Evolutionary conservation across 2,797 vertebrate genomes (phyloP), one percentile per base, ranked within the genome.

Genomic region (Morus bassanus): DNA sequence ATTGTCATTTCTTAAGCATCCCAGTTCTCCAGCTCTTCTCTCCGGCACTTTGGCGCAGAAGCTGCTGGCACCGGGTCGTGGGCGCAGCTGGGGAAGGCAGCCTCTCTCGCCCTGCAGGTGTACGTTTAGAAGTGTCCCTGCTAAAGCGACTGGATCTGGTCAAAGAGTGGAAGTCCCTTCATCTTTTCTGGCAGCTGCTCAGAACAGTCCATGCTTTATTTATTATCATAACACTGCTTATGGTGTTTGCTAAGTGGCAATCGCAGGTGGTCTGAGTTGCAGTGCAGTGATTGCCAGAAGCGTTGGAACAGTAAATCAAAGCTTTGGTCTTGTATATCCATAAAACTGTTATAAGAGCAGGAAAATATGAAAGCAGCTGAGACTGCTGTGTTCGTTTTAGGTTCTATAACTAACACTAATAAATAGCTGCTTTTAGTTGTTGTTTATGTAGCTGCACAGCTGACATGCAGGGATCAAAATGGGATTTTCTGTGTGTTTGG

Each of bases 81-180:
- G 51, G 64, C 6, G 11, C 68, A 68, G 68, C 14, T 7, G 3
- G 56, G 57, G 50, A 51, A 18, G 17, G 61, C 88, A 65, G 18
- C 74, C 31, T 64, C 69, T 61, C 54, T 28, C 85, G 15, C 69
- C 53, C 22, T 53, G 39, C 69, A 68, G 83, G n/a, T 83, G 21
- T 19, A 0, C 5, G 11, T 39, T 41, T 18, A 13, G 11, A 11
- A 35, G 2, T 3, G 7, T 78, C 64, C 53, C 33, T 28, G 18
- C 60, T 76, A 6, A 67, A 85, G 13, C 0, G 14, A 22, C 43
- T 73, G 37, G 4, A 24, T 61, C 27, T 65, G n/a, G 27, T 67
- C 31, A 21, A n/a, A 45, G 39, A 69, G 3, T 11, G 2, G 65
- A 15, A 81, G 74, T 43, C 41, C 61, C 31, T 86, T 65, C 31